Conservation (phyloP, 2,888 invertebrate species). For the Caenorhabditis angaria region DNA sequence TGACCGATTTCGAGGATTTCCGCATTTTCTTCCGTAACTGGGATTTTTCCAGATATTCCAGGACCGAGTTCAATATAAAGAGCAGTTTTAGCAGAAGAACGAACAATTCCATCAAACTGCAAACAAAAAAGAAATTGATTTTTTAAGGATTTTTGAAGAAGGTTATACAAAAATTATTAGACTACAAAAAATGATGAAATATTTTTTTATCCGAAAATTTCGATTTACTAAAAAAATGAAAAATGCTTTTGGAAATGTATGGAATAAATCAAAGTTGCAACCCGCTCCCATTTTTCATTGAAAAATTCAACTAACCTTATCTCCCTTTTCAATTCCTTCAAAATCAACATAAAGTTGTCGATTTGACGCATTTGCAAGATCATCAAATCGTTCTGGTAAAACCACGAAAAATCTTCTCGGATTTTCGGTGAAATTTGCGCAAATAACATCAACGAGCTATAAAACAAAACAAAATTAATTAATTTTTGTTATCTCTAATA, state of each 20-base stretch:
- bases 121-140: too few relatives aligned
- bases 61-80: slow-evolving; percentile 44
- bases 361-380: not conserved
- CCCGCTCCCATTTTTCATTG: too few relatives aligned
- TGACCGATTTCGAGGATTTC: slow-evolving; percentile 26
- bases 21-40: slow-evolving; percentile 32
- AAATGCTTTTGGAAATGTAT: too few relatives aligned
- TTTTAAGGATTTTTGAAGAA: too few relatives aligned
- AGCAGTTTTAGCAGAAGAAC: slow-evolving; percentile 15
- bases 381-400: slow-evolving; percentile 15
- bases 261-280: too few relatives aligned
- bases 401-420: slow-evolving; percentile 36
- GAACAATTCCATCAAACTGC: slow-evolving; percentile 40
- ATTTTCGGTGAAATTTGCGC: slow-evolving; percentile 11
- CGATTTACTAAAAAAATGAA: too few relatives aligned
- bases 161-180: too few relatives aligned
- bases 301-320: slow-evolving; percentile 2
- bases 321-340: slow-evolving; percentile 7
- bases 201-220: too few relatives aligned
- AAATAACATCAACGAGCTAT: slow-evolving; percentile 29
- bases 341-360: not conserved
- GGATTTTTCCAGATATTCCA: slow-evolving; percentile 36
- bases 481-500: not conserved
- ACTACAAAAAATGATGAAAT: too few relatives aligned
- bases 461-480: not conserved